These are phyloP conservation scores for Hestina assimilis DNA, from an alignment of 1,140 invertebrate species.

Conservation along the genomic window DNA sequence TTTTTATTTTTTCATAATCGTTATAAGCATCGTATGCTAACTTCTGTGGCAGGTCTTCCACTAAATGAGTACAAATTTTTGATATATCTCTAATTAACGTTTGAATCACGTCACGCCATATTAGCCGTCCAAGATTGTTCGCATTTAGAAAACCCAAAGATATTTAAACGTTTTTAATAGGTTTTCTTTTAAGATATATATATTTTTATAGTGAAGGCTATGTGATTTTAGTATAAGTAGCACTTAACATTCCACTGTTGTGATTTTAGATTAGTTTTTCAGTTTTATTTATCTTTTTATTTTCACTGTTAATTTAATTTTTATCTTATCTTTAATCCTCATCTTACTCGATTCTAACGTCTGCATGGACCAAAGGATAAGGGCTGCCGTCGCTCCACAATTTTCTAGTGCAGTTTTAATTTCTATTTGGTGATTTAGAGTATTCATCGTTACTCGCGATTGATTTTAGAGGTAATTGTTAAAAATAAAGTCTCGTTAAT, in stretches of 20 bases:
- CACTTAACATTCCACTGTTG: slow-evolving; percentile 72
- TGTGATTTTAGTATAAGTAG: slow-evolving; percentile 70
- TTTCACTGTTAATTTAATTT: slow-evolving; percentile 29
- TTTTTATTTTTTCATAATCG: slow-evolving; percentile 9
- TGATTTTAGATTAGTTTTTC: slow-evolving; percentile 62
- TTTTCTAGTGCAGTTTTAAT: slow-evolving; percentile 24
- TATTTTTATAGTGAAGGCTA: slow-evolving; percentile 45
- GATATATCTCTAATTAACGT: background rate
- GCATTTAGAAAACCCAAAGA: slow-evolving; percentile 67
- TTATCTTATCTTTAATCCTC: slow-evolving; percentile 2
- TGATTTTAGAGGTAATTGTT: slow-evolving; percentile 63
- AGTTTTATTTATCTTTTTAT: slow-evolving; percentile 30
- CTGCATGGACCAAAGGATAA: slow-evolving; percentile 31
- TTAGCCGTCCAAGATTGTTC: slow-evolving; percentile 22
- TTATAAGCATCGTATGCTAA: slow-evolving; percentile 13
- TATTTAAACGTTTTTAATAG: slow-evolving; percentile 35
- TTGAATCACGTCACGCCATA: slow-evolving; percentile 20
- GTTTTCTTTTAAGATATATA: slow-evolving; percentile 40
- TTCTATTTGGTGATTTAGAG: slow-evolving; percentile 13
- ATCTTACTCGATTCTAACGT: slow-evolving; percentile 3
- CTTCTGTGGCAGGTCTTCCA: slow-evolving; percentile 23
- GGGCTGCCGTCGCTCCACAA: slow-evolving; percentile 6
- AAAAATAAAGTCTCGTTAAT: slow-evolving; percentile 57
- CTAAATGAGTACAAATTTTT: slow-evolving; percentile 28
- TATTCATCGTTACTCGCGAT: slow-evolving; percentile 32